Evolutionary conservation across 2,113 vertebrate genomes (phyloP).

Genomic region (Apodemus sylvaticus): DNA sequence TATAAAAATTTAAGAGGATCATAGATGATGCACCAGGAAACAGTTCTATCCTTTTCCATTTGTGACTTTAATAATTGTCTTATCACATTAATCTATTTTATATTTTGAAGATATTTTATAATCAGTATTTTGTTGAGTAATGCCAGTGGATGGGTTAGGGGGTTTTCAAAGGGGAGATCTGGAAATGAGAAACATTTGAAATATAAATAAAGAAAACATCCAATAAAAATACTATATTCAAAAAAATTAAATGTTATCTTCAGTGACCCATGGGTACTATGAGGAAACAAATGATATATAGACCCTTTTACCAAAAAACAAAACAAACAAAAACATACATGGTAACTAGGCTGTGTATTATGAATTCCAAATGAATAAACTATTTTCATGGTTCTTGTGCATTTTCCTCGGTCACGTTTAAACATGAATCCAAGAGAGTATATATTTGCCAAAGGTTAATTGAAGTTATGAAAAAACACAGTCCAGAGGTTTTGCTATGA

Average conservation of each 20-base stretch:
- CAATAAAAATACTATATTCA: neutral
- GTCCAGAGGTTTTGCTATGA: neutral
- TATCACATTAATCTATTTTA: neutral
- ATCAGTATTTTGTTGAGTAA: neutral
- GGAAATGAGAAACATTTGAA: no score
- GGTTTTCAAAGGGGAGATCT: no score
- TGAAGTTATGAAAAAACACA: neutral
- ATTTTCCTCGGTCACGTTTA: neutral
- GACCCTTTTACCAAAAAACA: neutral
- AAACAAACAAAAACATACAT: neutral
- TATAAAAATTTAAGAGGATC: neutral
- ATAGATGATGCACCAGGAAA: neutral
- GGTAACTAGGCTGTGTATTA: neutral
- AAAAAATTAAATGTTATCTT: neutral
- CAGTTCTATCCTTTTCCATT: neutral
- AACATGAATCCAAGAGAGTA: neutral
- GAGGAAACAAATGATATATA: neutral
- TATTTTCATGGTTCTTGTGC: neutral
- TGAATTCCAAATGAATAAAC: neutral
- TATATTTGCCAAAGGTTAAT: neutral
- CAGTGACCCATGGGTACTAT: neutral
- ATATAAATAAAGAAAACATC: no score
- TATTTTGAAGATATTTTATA: neutral
- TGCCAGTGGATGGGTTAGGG: neutral
- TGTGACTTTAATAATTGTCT: neutral